phyloP scores from a whole-genome alignment of 1,140 invertebrate genomes.

The Oryzaephilus surinamensis region DNA sequence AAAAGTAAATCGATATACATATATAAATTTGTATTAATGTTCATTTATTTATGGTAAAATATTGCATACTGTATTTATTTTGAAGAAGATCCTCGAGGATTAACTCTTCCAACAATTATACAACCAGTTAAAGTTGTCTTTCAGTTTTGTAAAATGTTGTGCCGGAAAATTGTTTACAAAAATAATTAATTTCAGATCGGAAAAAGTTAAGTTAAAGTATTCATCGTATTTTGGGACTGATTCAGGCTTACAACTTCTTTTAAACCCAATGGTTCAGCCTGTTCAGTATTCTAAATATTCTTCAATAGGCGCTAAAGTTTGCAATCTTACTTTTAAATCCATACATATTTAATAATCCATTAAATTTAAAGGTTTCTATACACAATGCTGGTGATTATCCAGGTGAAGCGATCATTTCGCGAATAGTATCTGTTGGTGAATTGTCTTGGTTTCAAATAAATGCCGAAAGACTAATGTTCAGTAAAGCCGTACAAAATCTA shows the following conservation, averaged over 20 bases:
- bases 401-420: slow-evolving; percentile 3
- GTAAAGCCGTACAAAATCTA: neutral
- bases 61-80: no score
- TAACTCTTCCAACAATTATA: no score
- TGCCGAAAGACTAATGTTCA: slow-evolving; percentile 3
- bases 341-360: neutral
- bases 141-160: neutral
- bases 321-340: neutral
- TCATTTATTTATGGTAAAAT: no score
- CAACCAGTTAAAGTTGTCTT: neutral
- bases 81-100: no score
- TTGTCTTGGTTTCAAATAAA: slow-evolving; percentile 4
- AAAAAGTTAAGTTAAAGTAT: no score
- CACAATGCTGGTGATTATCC: slow-evolving; percentile 7
- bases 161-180: no score
- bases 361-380: slow-evolving; percentile 1
- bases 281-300: slow-evolving; percentile 12
- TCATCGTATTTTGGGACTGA: slow-evolving; percentile 9
- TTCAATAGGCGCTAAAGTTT: slow-evolving; percentile 16
- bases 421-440: slow-evolving; percentile 2
- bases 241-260: slow-evolving; percentile 7
- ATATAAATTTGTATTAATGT: no score
- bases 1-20: no score
- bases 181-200: no score
- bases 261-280: slow-evolving; percentile 9